Percentiles rank a stretch among this genome's conserved stretches.
phyloP scores from a whole-genome alignment of 2,888 invertebrate species.

The Chymomyza caudatula region DNA sequence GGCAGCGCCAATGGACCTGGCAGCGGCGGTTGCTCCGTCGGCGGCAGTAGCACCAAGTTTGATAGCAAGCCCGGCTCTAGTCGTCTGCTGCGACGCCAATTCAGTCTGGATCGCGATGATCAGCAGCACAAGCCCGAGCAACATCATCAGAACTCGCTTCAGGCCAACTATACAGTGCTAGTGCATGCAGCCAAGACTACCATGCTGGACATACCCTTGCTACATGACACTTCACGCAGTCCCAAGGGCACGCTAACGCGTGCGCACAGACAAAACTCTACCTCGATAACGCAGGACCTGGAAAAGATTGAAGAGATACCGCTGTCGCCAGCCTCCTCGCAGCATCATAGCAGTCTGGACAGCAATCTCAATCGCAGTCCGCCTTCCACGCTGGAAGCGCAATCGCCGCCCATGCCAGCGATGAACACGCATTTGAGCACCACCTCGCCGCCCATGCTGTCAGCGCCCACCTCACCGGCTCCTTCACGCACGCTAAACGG shows the following conservation, averaged over 20 bases:
- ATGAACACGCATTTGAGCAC: neutral
- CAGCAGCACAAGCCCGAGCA: conserved; percentile 71
- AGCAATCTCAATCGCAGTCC: conserved; percentile 77
- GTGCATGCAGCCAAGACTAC: conserved; percentile 59
- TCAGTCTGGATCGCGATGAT: conserved; percentile 84
- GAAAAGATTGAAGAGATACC: conserved; percentile 85
- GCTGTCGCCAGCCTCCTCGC: conserved; percentile 79
- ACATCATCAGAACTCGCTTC: conserved; percentile 65
- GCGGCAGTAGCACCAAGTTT: conserved; percentile 53
- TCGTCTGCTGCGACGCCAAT: conserved; percentile 82
- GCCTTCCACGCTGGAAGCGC: conserved; percentile 71
- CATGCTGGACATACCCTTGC: conserved; percentile 74
- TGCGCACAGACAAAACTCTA: conserved; percentile 84
- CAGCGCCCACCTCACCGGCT: conserved; percentile 72
- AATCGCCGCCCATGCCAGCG: conserved; percentile 52
- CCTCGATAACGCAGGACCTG: conserved; percentile 83
- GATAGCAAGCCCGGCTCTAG: conserved; percentile 78
- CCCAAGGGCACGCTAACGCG: conserved; percentile 72
- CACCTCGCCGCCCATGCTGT: conserved; percentile 53
- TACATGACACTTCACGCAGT: conserved; percentile 76
- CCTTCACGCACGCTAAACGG: conserved; percentile 69
- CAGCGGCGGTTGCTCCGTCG: conserved; percentile 51
- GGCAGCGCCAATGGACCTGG: conserved; percentile 60
- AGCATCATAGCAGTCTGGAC: conserved; percentile 76
- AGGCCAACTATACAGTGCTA: conserved; percentile 55